Percentiles rank a stretch among this genome's conserved stretches.
phyloP scores from a whole-genome alignment of 1,140 invertebrate genomes.

The Ceratitis capitata region DNA sequence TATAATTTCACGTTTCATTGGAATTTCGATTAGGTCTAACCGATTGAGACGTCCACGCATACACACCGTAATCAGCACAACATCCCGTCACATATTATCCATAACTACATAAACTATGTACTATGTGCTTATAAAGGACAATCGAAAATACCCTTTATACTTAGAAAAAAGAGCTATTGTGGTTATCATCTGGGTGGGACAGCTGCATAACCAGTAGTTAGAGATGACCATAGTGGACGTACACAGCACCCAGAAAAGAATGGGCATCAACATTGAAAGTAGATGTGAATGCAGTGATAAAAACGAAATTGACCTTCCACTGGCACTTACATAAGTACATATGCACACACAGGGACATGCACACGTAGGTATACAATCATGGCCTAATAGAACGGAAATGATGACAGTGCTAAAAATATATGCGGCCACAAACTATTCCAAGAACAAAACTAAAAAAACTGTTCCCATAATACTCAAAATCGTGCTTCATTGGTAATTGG shows the following conservation, averaged over 20 bases:
- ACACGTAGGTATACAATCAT: too few relatives aligned
- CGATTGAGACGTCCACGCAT: not conserved
- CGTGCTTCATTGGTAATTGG: not conserved
- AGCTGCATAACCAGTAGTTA: not conserved
- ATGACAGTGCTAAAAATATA: not conserved
- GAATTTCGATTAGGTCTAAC: not conserved
- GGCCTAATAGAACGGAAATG: not conserved
- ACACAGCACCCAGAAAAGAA: not conserved
- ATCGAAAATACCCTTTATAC: conserved; percentile 8
- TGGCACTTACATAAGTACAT: not conserved
- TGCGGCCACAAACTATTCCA: not conserved
- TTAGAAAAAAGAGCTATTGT: not conserved
- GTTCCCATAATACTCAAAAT: not conserved
- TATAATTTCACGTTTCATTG: conserved; percentile 34
- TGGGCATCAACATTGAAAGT: not conserved
- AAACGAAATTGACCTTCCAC: not conserved
- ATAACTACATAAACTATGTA: not conserved
- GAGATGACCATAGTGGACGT: not conserved
- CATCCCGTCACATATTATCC: not conserved
- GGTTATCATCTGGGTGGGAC: conserved; percentile 34
- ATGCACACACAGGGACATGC: not conserved
- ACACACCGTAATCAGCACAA: not conserved
- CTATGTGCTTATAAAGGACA: not conserved
- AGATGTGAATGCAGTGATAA: conserved; percentile 14
- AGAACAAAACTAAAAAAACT: not conserved